A percentile compares a stretch with the other conserved stretches of the same genome.
Conservation (phyloP, 2,113 vertebrate genomes). For the Charadrius vociferus region DNA sequence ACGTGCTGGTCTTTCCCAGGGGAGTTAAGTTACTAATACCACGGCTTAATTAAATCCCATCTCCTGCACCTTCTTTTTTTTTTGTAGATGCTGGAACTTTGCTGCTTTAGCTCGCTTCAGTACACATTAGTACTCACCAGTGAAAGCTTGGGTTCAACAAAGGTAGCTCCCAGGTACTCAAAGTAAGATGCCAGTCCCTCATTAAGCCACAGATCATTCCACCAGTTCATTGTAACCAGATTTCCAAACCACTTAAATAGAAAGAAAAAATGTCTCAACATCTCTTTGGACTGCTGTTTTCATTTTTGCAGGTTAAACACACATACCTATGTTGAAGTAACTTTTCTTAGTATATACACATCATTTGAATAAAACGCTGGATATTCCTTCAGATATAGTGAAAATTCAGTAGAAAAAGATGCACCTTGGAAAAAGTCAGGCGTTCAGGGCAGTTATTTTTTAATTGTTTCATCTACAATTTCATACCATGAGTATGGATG, state of each 20-base stretch:
- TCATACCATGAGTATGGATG: background rate
- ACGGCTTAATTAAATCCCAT: background rate
- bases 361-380: background rate
- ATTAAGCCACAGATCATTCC: conserved; percentile 85
- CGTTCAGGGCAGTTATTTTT: background rate
- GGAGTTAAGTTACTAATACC: background rate
- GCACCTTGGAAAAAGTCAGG: background rate
- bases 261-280: conserved; percentile 17
- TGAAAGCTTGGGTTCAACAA: conserved; percentile 60
- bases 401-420: background rate
- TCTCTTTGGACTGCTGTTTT: background rate
- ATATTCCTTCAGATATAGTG: background rate
- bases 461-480: background rate
- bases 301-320: background rate
- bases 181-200: conserved; percentile 82
- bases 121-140: conserved; percentile 46
- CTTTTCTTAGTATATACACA: background rate
- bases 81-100: background rate
- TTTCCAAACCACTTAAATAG: conserved; percentile 85
- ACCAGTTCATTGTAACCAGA: conserved; percentile 85
- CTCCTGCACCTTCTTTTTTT: background rate
- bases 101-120: background rate
- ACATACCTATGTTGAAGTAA: background rate
- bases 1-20: background rate
- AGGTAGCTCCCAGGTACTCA: conserved; percentile 58